phyloP scores from a whole-genome alignment of 2,797 vertebrate genomes.

The Syngnathus acus region DNA sequence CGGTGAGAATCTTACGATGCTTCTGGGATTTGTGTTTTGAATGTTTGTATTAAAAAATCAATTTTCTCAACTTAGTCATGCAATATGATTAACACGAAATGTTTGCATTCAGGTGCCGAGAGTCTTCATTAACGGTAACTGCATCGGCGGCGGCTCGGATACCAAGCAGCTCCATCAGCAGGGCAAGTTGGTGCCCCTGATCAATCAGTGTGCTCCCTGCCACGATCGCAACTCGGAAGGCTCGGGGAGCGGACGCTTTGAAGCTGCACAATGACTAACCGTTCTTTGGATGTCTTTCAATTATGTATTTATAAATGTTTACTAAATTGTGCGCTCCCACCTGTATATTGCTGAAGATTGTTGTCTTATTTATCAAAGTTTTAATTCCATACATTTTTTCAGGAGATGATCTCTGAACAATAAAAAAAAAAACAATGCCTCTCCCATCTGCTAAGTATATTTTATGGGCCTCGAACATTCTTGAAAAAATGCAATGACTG shows the following conservation, averaged over 20 bases:
- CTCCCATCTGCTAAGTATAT: background rate
- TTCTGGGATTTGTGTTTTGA: background rate
- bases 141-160: slow-evolving; percentile 87
- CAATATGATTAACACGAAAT: background rate
- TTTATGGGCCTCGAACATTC: background rate
- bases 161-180: slow-evolving; percentile 81
- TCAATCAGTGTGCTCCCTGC: slow-evolving; percentile 76
- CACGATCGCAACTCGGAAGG: slow-evolving; percentile 49
- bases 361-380: slow-evolving; percentile 24
- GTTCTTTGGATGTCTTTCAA: slow-evolving; percentile 26
- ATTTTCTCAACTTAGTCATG: background rate
- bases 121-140: slow-evolving; percentile 90
- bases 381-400: too few species aligned
- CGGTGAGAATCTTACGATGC: slow-evolving; percentile 67
- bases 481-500: background rate
- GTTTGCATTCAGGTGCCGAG: slow-evolving; percentile 78
- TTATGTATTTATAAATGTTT: slow-evolving; percentile 34
- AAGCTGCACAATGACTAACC: slow-evolving; percentile 55
- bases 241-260: slow-evolving; percentile 54
- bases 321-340: slow-evolving; percentile 19
- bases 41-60: background rate
- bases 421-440: background rate
- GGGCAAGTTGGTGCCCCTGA: slow-evolving; percentile 80
- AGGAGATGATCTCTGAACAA: too few species aligned
- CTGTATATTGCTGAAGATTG: slow-evolving; percentile 1